Percentiles rank a stretch among this genome's conserved stretches.
phyloP scores from a whole-genome alignment of 2,113 vertebrate genomes.

The Pseudorhombus dupliciocellatus region DNA sequence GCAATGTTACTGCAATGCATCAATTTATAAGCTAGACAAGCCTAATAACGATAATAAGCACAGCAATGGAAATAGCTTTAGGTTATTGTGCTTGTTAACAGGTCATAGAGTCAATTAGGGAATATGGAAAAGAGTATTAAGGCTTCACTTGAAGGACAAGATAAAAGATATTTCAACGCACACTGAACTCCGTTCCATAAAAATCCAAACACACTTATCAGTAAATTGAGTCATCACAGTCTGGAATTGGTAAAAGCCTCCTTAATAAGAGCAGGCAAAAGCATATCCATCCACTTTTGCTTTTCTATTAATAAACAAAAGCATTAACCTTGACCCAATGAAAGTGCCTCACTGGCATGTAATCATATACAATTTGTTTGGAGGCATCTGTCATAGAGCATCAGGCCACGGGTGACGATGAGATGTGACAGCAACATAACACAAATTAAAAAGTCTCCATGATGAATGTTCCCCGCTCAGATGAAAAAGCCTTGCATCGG shows the following conservation, averaged over 20 bases:
- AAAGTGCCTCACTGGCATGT: conserved; percentile 49
- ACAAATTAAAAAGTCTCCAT: conserved; percentile 63
- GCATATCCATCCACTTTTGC: conserved; percentile 48
- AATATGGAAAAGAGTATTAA: background rate
- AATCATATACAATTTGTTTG: conserved; percentile 64
- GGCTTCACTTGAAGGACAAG: background rate
- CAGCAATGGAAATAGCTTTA: background rate
- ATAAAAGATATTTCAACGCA: background rate
- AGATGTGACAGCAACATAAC: conserved; percentile 63
- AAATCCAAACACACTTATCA: conserved; percentile 33
- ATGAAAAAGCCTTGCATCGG: conserved; percentile 37
- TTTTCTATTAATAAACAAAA: conserved; percentile 68
- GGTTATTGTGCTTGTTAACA: background rate
- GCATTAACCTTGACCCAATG: conserved; percentile 66
- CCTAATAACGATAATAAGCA: background rate
- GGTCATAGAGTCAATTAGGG: background rate
- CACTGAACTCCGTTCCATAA: conserved; percentile 10
- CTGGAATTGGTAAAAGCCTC: conserved; percentile 35
- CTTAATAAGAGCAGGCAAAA: conserved; percentile 29
- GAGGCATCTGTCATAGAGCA: conserved; percentile 58
- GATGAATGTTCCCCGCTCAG: conserved; percentile 54
- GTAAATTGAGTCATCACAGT: conserved; percentile 29
- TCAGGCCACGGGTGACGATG: conserved; percentile 51
- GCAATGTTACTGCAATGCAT: too few species aligned
- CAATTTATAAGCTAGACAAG: too few species aligned